A percentile compares a stretch with the other conserved stretches of the same genome.
Conservation (phyloP, 2,888 invertebrate genomes). For the Euphydryas editha region DNA sequence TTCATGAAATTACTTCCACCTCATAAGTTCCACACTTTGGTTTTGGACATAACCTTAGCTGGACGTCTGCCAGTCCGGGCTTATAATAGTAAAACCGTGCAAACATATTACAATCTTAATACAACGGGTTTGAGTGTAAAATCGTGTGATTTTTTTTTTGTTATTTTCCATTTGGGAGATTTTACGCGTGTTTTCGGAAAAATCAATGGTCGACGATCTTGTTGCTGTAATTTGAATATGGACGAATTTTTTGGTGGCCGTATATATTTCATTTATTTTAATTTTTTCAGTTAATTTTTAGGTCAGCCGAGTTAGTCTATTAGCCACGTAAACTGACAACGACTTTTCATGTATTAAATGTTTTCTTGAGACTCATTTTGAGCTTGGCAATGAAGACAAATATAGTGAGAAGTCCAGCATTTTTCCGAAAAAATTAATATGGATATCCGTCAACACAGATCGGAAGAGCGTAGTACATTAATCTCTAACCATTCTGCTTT, state of each 20-base stretch:
- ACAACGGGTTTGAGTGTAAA: constrained; percentile 18
- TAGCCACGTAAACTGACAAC: too few relatives aligned
- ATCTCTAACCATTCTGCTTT: too few relatives aligned
- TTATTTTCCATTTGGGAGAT: constrained; percentile 18
- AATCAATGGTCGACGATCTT: constrained; percentile 28
- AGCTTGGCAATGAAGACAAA: too few relatives aligned
- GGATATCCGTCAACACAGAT: too few relatives aligned
- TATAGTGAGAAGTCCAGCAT: too few relatives aligned
- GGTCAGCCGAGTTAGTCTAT: too few relatives aligned
- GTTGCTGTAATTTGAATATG: constrained; percentile 2
- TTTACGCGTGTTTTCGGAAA: constrained; percentile 28
- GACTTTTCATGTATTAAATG: too few relatives aligned
- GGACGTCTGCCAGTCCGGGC: constrained; percentile 34
- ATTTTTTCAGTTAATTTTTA: neutral
- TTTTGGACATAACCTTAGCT: constrained; percentile 26
- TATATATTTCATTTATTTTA: neutral
- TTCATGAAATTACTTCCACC: constrained; percentile 32
- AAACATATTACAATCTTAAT: constrained; percentile 10
- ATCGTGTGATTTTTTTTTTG: neutral
- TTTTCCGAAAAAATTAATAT: too few relatives aligned
- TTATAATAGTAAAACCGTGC: constrained; percentile 3
- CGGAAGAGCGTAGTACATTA: too few relatives aligned
- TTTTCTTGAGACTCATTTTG: too few relatives aligned
- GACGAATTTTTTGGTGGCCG: neutral
- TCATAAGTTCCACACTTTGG: constrained; percentile 33